Evolutionary conservation across 2,888 invertebrate species (phyloP).

Genomic region (Syrista parreyssii): DNA sequence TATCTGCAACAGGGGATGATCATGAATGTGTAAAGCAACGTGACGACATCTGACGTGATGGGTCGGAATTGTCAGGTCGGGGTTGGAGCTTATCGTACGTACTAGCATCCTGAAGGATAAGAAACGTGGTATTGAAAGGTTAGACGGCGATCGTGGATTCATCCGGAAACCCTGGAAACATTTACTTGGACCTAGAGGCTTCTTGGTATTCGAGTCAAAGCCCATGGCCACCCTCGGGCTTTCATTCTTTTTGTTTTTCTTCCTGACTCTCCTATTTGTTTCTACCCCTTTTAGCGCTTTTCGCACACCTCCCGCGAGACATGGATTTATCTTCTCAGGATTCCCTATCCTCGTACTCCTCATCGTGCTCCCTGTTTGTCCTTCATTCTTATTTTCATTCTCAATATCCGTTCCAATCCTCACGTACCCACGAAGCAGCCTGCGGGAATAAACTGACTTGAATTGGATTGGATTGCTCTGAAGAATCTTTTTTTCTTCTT

Average conservation of each 20-base stretch:
- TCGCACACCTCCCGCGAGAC: conserved; percentile 1
- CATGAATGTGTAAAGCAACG: not conserved
- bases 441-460: not conserved
- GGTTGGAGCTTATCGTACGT: not conserved
- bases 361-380: not conserved
- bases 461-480: not conserved
- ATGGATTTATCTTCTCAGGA: conserved; percentile 1
- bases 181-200: not conserved
- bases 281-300: conserved; percentile 6
- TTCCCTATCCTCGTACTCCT: not conserved
- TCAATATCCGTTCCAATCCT: not conserved
- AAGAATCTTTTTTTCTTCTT: not conserved
- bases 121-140: not conserved
- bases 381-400: not conserved
- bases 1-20: not conserved
- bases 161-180: not conserved
- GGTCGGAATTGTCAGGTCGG: not conserved
- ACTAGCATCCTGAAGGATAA: not conserved
- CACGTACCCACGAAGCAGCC: not conserved
- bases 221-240: not conserved
- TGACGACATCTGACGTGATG: not conserved
- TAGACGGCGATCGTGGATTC: not conserved
- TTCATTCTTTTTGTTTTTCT: not conserved
- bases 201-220: not conserved
- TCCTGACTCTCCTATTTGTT: not conserved